Evolutionary conservation across 2,113 vertebrate species (phyloP).

Genomic region (Lates calcarifer): DNA sequence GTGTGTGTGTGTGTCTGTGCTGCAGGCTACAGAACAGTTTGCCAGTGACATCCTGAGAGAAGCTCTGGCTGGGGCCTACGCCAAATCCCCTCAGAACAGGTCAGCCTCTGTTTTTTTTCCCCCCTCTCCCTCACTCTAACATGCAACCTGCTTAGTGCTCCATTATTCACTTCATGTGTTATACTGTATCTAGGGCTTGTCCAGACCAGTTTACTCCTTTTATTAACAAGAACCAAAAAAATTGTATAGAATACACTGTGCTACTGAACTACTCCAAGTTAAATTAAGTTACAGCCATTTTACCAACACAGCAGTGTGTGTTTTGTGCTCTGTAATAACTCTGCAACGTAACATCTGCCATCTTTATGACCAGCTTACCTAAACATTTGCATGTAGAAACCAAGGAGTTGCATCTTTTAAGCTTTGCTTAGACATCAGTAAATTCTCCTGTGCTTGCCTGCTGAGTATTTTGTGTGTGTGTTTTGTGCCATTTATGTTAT

Average conservation of each 20-base stretch:
- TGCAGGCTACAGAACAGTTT: conserved; percentile 95
- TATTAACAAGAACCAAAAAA: neutral
- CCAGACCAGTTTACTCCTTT: neutral
- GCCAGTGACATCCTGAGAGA: conserved; percentile 94
- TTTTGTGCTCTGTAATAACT: neutral
- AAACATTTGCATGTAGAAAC: neutral
- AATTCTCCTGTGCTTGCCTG: neutral
- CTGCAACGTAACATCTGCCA: neutral
- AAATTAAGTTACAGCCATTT: neutral
- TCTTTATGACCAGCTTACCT: neutral
- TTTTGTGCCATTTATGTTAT: neutral
- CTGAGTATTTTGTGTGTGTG: neutral
- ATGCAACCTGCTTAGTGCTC: conserved; percentile 37
- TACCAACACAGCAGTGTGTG: neutral
- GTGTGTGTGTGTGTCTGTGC: conserved; percentile 13
- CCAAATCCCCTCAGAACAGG: conserved; percentile 93
- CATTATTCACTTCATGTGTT: conserved; percentile 12
- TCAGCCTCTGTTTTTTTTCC: conserved; percentile 57
- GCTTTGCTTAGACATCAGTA: neutral
- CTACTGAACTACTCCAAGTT: no score
- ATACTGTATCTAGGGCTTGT: neutral
- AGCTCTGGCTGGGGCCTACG: conserved; percentile 90
- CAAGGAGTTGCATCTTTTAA: neutral
- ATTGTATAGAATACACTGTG: neutral
- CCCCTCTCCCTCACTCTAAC: neutral